phyloP scores from a whole-genome alignment of 1,140 invertebrate genomes.

The Drusus annulatus region DNA sequence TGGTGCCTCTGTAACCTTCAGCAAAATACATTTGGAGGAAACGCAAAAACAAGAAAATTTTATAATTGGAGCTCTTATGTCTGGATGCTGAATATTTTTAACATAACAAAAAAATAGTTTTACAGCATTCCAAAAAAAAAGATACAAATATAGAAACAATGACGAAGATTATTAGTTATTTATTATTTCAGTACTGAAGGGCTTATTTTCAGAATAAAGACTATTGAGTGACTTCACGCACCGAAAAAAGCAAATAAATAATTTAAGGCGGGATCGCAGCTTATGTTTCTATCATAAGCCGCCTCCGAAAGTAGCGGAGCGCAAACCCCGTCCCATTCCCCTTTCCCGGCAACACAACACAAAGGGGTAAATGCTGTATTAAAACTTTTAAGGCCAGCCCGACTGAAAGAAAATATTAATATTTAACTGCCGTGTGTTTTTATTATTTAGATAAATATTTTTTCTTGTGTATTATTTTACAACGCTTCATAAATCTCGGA shows the following conservation, averaged over 20 bases:
- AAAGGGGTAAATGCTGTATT: conserved; percentile 1
- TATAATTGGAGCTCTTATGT: too few species aligned
- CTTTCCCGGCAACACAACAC: conserved; percentile 13
- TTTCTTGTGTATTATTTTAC: conserved; percentile 36
- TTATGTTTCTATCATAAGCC: conserved; percentile 7
- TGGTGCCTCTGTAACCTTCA: too few species aligned
- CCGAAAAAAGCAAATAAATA: background rate
- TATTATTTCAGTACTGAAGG: too few species aligned
- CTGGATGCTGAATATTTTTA: too few species aligned
- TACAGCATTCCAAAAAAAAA: too few species aligned
- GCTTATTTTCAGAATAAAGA: background rate
- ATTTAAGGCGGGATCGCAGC: background rate
- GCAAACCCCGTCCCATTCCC: too few species aligned
- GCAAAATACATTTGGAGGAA: too few species aligned
- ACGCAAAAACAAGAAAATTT: too few species aligned
- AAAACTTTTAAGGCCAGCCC: conserved; percentile 7
- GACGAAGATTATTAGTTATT: too few species aligned
- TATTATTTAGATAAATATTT: conserved; percentile 29
- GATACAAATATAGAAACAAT: too few species aligned
- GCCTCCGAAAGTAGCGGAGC: conserved; percentile 5
- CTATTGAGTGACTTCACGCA: background rate
- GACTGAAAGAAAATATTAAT: conserved; percentile 23
- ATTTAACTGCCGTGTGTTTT: conserved; percentile 31
- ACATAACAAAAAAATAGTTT: too few species aligned
- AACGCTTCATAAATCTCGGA: conserved; percentile 30